Evolutionary conservation across 2,113 vertebrate species (phyloP).

Genomic region (Bagarius yarrelli): DNA sequence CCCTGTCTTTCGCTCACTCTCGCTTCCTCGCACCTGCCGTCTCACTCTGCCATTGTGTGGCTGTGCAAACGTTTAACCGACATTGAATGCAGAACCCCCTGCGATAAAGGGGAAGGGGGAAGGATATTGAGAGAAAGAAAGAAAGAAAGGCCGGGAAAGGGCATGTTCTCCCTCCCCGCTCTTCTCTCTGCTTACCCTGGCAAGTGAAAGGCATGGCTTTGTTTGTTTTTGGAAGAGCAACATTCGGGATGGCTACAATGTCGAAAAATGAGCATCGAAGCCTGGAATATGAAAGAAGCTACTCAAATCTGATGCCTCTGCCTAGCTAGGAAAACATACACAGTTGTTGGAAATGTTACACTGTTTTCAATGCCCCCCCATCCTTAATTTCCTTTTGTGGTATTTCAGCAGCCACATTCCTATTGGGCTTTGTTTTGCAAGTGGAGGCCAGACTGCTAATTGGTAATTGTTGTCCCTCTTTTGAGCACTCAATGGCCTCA

Average conservation of each 20-base stretch:
- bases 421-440: slow-evolving; percentile 50
- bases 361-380: slow-evolving; percentile 27
- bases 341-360: slow-evolving; percentile 18
- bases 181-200: slow-evolving; percentile 68
- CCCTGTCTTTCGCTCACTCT: slow-evolving; percentile 86
- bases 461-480: slow-evolving; percentile 53
- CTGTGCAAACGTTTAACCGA: slow-evolving; percentile 97
- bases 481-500: slow-evolving; percentile 45
- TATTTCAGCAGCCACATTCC: slow-evolving; percentile 52
- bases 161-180: slow-evolving; percentile 69
- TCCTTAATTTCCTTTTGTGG: slow-evolving; percentile 41
- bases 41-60: slow-evolving; percentile 74
- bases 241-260: slow-evolving; percentile 62
- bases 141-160: slow-evolving; percentile 70
- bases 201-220: slow-evolving; percentile 68
- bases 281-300: slow-evolving; percentile 43
- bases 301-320: slow-evolving; percentile 21
- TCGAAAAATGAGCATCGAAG: slow-evolving; percentile 71
- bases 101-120: slow-evolving; percentile 61
- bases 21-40: slow-evolving; percentile 86
- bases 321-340: slow-evolving; percentile 21
- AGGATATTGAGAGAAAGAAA: slow-evolving; percentile 70
- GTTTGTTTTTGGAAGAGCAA: slow-evolving; percentile 66
- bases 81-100: slow-evolving; percentile 82
- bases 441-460: slow-evolving; percentile 42